Evolutionary conservation across 2,797 vertebrate species (phyloP), one percentile per base, ranked within the genome.

Genomic region (Megalops cyprinoides): DNA sequence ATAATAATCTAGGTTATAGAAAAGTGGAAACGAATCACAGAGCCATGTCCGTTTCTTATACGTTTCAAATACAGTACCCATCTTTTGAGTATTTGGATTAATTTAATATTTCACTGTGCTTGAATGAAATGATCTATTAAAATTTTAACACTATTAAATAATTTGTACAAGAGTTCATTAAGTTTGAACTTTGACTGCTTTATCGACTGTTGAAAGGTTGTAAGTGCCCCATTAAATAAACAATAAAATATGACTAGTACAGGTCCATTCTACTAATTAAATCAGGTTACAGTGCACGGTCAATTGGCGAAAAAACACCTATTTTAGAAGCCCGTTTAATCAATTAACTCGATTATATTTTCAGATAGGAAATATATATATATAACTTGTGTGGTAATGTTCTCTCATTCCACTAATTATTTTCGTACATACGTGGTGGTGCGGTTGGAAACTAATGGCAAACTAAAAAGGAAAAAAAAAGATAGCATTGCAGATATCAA

Each of bases 131-230:
- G 18, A 79, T 51, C 74, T 76, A 39, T 56, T 76, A 18, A 69
- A 23, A 18, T 65, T 79, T 69, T n/a, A 55, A 53, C 65, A 77
- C 60, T 55, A 77, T 71, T 58, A 39, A 39, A 46, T 73, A 71
- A 53, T 81, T 81, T 78, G 53, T 34, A 46, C n/a, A 77, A 69
- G 80, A 81, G 76, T 73, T 77, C 76, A 82, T 77, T 78, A 73
- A 56, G 51, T 82, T 58, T 78, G 75, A 82, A 82, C 80, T 78
- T 77, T 73, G 80, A 53, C 80, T 60, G 53, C 51, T 71, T 69
- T 34, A 69, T 81, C 80, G 74, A 67, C 60, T 56, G 80, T 75
- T 76, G 74, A 76, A 76, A 76, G 74, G 31, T 81, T 65, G 25
- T 58, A 56, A 77, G 62, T 58, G 39, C 23, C 60, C 65, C 31